These are phyloP conservation scores for Agrotis puta DNA, from an alignment of 2,888 invertebrate genomes.

Conservation along the genomic window DNA sequence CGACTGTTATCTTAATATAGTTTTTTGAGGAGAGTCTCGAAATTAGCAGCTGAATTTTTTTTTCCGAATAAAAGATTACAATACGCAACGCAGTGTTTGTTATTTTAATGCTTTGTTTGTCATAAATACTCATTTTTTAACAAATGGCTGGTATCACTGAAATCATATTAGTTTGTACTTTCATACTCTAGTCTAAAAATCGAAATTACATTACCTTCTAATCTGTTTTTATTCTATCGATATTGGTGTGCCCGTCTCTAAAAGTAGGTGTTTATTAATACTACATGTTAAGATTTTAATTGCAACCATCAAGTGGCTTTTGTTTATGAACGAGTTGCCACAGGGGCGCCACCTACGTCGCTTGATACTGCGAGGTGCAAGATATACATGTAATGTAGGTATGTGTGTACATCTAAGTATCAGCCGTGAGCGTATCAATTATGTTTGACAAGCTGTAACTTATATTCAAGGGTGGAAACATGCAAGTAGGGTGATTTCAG, in stretches of 20 bases:
- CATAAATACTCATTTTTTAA: no score
- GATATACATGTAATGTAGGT: constrained; percentile 5
- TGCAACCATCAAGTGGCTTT: constrained; percentile 88
- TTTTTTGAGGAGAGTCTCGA: no score
- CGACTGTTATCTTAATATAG: no score
- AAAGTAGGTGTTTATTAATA: constrained; percentile 83
- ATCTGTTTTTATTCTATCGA: constrained; percentile 22
- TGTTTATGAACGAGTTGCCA: constrained; percentile 64
- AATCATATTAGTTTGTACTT: no score
- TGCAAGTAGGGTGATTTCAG: constrained; percentile 12
- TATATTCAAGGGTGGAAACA: constrained; percentile 32
- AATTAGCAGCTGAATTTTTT: no score
- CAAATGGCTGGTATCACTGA: no score
- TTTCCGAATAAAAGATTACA: no score
- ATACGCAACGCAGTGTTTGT: no score
- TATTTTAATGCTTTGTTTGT: no score
- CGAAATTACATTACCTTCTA: background rate
- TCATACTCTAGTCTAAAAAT: no score
- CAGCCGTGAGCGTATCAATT: constrained; percentile 49
- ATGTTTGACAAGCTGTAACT: constrained; percentile 55
- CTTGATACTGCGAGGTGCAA: constrained; percentile 39
- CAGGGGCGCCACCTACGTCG: constrained; percentile 33
- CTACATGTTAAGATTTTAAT: constrained; percentile 89
- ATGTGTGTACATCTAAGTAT: background rate
- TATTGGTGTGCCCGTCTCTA: constrained; percentile 67